Conservation (phyloP, 2,888 invertebrate species). For the Beris chalybata region DNA sequence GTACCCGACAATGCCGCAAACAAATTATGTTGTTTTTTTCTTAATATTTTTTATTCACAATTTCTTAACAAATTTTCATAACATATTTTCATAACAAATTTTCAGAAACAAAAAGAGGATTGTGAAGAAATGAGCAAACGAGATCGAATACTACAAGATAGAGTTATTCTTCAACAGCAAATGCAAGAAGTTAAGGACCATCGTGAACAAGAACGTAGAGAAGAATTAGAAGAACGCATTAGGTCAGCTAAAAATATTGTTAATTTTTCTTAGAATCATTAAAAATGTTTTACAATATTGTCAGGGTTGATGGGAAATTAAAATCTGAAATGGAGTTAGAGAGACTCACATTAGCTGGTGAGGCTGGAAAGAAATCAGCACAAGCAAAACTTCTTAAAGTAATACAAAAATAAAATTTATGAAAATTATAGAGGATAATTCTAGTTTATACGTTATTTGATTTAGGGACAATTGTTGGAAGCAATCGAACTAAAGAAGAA, state of each 20-base stretch:
- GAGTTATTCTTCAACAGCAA: constrained; percentile 12
- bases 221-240: constrained; percentile 18
- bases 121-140: constrained; percentile 24
- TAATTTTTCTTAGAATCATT: background rate
- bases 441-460: background rate
- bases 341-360: background rate
- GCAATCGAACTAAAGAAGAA: constrained; percentile 22
- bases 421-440: background rate
- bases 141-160: constrained; percentile 13
- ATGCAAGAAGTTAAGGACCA: background rate
- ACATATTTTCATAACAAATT: background rate
- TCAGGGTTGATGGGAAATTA: constrained; percentile 22
- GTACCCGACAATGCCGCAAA: no score
- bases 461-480: constrained; percentile 24
- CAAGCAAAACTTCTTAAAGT: constrained; percentile 22
- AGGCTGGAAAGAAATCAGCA: constrained; percentile 19
- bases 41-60: background rate
- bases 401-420: background rate
- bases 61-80: background rate
- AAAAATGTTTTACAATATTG: background rate
- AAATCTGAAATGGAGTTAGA: constrained; percentile 15
- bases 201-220: constrained; percentile 3
- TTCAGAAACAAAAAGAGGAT: constrained; percentile 7
- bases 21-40: no score
- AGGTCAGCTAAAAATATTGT: constrained; percentile 1